A percentile compares a stretch with the other conserved stretches of the same genome.
phyloP scores from a whole-genome alignment of 2,888 invertebrate species.

The Lysandra bellargus region DNA sequence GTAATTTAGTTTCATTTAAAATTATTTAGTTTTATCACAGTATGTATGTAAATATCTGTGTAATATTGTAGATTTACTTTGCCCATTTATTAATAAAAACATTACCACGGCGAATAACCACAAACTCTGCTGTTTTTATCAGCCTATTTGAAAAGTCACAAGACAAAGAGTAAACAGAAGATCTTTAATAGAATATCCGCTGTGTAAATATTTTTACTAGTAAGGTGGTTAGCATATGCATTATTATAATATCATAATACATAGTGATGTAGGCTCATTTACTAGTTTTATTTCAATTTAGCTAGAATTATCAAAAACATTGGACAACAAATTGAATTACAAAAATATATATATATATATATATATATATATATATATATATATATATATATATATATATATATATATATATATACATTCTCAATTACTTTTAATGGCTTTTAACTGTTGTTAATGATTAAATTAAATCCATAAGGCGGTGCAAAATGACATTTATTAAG shows the following conservation, averaged over 20 bases:
- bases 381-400: too few species aligned
- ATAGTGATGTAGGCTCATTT: background rate
- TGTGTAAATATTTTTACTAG: background rate
- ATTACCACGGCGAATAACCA: background rate
- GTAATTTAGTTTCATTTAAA: background rate
- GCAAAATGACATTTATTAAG: background rate
- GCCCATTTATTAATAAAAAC: background rate
- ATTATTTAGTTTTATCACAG: background rate
- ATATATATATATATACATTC: too few species aligned
- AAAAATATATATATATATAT: background rate
- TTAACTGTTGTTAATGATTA: too few species aligned
- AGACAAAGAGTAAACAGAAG: background rate
- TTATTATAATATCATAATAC: background rate
- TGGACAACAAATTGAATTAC: background rate
- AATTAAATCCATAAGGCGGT: background rate
- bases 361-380: too few species aligned
- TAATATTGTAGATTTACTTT: background rate
- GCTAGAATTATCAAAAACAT: background rate
- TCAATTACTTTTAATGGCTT: too few species aligned
- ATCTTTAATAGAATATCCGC: background rate
- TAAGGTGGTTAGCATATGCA: background rate
- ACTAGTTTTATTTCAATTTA: background rate
- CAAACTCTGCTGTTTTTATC: background rate
- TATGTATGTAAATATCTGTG: slow-evolving; percentile 2
- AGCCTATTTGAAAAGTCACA: background rate